Conservation (phyloP, 2,888 invertebrate genomes). For the Metopia argyrocephala region DNA sequence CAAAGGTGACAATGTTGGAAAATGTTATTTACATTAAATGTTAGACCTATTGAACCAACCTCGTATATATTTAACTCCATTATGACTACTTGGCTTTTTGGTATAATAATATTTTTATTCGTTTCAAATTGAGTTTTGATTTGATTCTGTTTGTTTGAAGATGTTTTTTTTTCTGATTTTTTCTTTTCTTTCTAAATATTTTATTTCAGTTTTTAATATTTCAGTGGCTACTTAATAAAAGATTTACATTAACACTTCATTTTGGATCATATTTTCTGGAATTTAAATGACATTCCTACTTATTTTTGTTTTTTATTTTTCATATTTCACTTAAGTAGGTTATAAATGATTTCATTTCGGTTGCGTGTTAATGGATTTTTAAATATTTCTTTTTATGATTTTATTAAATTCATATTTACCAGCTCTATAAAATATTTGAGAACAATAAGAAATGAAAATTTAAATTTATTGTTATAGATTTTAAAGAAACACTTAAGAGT, state of each 20-base stretch:
- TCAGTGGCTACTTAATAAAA: not conserved
- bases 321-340: not conserved
- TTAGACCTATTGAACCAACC: too few species aligned
- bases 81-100: too few species aligned
- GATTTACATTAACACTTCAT: not conserved
- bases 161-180: too few species aligned
- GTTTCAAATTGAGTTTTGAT: too few species aligned
- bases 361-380: conserved; percentile 41
- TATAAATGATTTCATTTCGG: conserved; percentile 26
- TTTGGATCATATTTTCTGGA: not conserved
- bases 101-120: too few species aligned
- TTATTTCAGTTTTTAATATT: not conserved
- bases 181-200: not conserved
- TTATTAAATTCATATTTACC: conserved; percentile 26
- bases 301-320: not conserved
- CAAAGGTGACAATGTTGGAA: too few species aligned
- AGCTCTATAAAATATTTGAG: not conserved
- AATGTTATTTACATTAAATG: too few species aligned
- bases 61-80: too few species aligned
- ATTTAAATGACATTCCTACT: not conserved
- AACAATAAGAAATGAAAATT: not conserved
- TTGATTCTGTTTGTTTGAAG: too few species aligned
- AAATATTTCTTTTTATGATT: conserved; percentile 44
- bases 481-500: not conserved
- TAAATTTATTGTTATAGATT: conserved; percentile 27